Base-by-base conservation (phyloP, 2,888 invertebrate genomes). In the Drosophila mayaguana region DNA sequence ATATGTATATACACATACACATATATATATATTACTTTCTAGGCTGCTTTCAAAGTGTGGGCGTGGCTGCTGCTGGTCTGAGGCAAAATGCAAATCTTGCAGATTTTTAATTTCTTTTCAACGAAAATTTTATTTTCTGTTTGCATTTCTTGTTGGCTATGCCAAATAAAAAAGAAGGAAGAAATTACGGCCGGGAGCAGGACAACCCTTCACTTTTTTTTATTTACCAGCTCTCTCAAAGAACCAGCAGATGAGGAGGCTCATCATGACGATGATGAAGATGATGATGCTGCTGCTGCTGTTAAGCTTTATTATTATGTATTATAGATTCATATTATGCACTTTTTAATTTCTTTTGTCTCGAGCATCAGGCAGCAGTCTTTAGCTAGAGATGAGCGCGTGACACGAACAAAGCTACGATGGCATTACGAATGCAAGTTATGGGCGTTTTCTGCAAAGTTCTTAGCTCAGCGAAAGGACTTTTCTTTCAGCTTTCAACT, bases 11-110 rank as follows among this genome's bases (percentile, higher is more conserved):
- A 40, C 16, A 34, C 32, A 11, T 79, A 74, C 74, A 83, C 4
- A 20, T 32, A 51, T 80, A 78, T 63, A 84, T 83, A 68, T 75
- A 83, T 80, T 75, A 70, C 72, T 62, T 72, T n/a, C 55, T 60
- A 12, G 51, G 20, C 42, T 28, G 55, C 25, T 4, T 18, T 12
- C 9, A 22, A 42, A 20, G 45, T 4, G 61, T 8, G 14, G 40
- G 46, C 32, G 45, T 34, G n/a, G 25, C 54, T 45, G 48, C 8
- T 32, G 22, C n/a, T 54, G 60, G 74, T 70, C 74, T 72, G 72
- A 74, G 80, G 67, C 77, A 80, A 91, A 91, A 91, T 91, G 91
- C 91, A 90, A 90, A 88, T 91, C 91, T 91, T 91, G 90, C 91
- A 91, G 86, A 89, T 90, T 89, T 89, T 90, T 90, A 81, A 88